Evolutionary conservation across 2,797 vertebrate species (phyloP), one percentile per base, ranked within the genome.

Genomic region (Silurus lanzhouensis): DNA sequence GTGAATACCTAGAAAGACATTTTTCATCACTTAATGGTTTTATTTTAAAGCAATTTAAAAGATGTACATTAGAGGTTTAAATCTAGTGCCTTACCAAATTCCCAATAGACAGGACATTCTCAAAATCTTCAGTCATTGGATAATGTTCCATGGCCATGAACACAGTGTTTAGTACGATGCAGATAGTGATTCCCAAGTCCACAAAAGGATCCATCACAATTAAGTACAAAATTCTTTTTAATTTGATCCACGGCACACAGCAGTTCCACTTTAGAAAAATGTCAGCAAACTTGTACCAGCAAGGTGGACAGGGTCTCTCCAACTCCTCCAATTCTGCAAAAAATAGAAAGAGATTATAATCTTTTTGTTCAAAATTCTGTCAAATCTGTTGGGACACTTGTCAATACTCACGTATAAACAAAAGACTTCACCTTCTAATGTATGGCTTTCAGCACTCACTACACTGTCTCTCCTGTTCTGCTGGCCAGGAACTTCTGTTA

Each of bases 141-240:
- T 97, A 98, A 52, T 99, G 97, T 84, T 99, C 98, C 97, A 99
- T 98, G 87, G 98, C 98, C 97, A 99, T 99, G 93, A 99, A 99
- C 52, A 98, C 77, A 0, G 97, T 99, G 93, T 99, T 99, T 64
- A 99, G 96, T 82, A 99, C 94, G 0, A 99, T 98, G 91, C 98
- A 99, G 92, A 99, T 96, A 72, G 97, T 99, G 94, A 99, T 98
- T 71, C 96, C 95, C 79, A 99, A 93, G 92, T 99, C 98, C 60
- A 99, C 96, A 0, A 99, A 99, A 0, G 98, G 98, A 88, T 99
- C 98, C 97, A 97, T 98, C 87, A 99, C 96, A 0, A 99, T 91
- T 74, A 95, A 76, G 86, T 94, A 92, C 61, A 98, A 74, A 85
- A 91, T 89, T 1, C 81, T 80, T 86, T 99, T 99, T 71, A 98